phyloP scores from a whole-genome alignment of 2,113 vertebrate species.

The Amphilophus citrinellus region DNA sequence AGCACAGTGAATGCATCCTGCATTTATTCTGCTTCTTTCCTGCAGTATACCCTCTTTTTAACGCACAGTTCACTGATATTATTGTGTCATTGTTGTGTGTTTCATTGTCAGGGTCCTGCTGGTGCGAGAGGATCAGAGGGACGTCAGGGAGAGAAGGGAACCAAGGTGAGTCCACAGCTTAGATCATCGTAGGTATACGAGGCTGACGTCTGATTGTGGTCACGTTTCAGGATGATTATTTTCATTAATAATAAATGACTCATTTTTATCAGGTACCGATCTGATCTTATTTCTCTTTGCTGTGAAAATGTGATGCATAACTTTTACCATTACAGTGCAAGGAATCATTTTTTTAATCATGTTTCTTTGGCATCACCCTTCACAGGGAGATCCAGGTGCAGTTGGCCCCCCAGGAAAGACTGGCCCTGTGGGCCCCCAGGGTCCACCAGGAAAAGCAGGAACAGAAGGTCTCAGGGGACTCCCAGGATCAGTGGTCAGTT shows the following conservation, averaged over 20 bases:
- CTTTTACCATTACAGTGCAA: neutral
- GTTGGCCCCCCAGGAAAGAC: slow-evolving; percentile 89
- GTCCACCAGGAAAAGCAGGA: slow-evolving; percentile 88
- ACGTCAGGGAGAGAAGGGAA: slow-evolving; percentile 89
- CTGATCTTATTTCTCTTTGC: neutral
- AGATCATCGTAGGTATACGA: neutral
- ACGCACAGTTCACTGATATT: fast-evolving
- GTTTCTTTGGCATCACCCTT: neutral
- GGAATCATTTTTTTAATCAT: fast-evolving
- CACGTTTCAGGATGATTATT: neutral
- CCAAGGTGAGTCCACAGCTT: slow-evolving; percentile 81
- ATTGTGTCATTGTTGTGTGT: neutral
- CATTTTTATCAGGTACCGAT: neutral
- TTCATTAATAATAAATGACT: neutral
- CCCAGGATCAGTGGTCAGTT: slow-evolving; percentile 90
- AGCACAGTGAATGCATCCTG: neutral
- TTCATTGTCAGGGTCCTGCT: slow-evolving; percentile 83
- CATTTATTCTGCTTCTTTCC: neutral
- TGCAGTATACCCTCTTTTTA: fast-evolving
- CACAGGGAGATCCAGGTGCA: slow-evolving; percentile 87
- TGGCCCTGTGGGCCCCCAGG: slow-evolving; percentile 88
- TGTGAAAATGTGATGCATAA: neutral
- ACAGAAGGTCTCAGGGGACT: slow-evolving; percentile 90
- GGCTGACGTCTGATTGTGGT: neutral
- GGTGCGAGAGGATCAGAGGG: slow-evolving; percentile 89